A percentile compares a stretch with the other conserved stretches of the same genome.
phyloP scores from a whole-genome alignment of 2,113 vertebrate genomes.

The Triplophysa rosa region DNA sequence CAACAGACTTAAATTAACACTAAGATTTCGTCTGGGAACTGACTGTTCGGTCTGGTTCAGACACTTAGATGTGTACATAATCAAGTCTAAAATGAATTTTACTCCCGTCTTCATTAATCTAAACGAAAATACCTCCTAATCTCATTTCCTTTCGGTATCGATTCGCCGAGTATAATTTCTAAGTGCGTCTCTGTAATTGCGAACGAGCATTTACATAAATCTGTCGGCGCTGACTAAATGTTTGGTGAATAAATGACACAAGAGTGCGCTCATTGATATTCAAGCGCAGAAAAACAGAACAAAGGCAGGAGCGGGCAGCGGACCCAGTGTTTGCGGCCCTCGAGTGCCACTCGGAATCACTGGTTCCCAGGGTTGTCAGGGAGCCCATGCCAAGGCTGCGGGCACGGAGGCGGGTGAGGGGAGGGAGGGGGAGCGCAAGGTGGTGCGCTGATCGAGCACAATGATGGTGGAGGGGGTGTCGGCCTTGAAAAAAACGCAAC shows the following conservation, averaged over 20 bases:
- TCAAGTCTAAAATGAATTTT: slow-evolving; percentile 11
- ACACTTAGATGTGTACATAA: slow-evolving; percentile 9
- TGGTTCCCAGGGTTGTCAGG: slow-evolving; percentile 64
- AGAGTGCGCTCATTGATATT: slow-evolving; percentile 58
- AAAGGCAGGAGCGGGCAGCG: slow-evolving; percentile 52
- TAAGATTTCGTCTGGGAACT: slow-evolving; percentile 14
- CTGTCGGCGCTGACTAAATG: slow-evolving; percentile 50
- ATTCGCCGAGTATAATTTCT: slow-evolving; percentile 28
- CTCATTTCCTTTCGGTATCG: slow-evolving; percentile 30
- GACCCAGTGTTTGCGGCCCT: slow-evolving; percentile 59
- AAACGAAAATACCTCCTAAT: slow-evolving; percentile 42
- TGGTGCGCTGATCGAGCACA: background rate
- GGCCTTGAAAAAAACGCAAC: background rate
- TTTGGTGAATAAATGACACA: slow-evolving; percentile 58
- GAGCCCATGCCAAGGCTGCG: slow-evolving; percentile 53
- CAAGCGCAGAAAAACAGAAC: slow-evolving; percentile 58
- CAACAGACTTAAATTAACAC: slow-evolving; percentile 32
- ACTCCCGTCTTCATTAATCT: slow-evolving; percentile 30
- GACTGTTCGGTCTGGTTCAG: background rate
- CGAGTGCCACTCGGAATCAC: slow-evolving; percentile 59
- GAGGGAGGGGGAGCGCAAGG: slow-evolving; percentile 2
- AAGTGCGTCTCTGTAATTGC: slow-evolving; percentile 24
- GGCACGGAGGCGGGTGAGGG: slow-evolving; percentile 45
- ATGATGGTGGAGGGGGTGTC: slow-evolving; percentile 18
- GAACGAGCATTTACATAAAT: slow-evolving; percentile 54